Evolutionary conservation across 2,888 invertebrate genomes (phyloP).

Genomic region (Drosophila neotestacea): DNA sequence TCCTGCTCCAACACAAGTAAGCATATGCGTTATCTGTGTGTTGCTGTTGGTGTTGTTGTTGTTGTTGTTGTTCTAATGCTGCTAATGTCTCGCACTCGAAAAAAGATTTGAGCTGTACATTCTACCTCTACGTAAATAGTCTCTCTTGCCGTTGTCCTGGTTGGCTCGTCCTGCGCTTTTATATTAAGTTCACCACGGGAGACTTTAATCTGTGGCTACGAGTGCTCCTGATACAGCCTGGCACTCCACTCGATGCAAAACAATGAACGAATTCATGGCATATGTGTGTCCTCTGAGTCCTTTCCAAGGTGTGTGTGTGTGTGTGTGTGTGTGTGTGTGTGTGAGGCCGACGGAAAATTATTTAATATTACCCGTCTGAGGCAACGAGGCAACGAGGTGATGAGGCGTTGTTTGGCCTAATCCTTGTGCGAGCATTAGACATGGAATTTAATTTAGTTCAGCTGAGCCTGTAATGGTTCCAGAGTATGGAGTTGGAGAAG

Average conservation of each 20-base stretch:
- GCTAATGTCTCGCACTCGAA: conserved; percentile 79
- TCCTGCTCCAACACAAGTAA: conserved; percentile 34
- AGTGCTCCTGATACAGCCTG: conserved; percentile 45
- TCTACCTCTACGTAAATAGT: conserved; percentile 59
- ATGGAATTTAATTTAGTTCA: conserved; percentile 83
- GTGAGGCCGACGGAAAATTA: conserved; percentile 49
- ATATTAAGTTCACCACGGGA: conserved; percentile 85
- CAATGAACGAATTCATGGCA: conserved; percentile 79
- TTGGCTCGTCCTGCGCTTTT: conserved; percentile 72
- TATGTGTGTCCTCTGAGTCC: conserved; percentile 72
- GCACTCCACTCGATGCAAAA: conserved; percentile 70
- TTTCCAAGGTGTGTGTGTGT: conserved; percentile 8
- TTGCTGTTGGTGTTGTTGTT: conserved; percentile 29
- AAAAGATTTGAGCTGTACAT: conserved; percentile 66
- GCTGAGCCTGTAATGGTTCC: conserved; percentile 40
- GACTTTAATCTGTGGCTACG: conserved; percentile 83
- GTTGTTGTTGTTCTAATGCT: conserved; percentile 73
- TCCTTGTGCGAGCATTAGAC: conserved; percentile 80
- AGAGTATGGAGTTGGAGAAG: conserved; percentile 2
- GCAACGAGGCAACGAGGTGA: conserved; percentile 51
- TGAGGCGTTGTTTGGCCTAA: conserved; percentile 75
- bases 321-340: conserved; percentile 15
- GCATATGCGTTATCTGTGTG: conserved; percentile 41
- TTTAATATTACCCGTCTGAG: conserved; percentile 60
- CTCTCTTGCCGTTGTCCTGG: conserved; percentile 61